These are phyloP conservation scores for Glaucidium brasilianum DNA, from an alignment of 2,113 vertebrate species.

Conservation along the genomic window DNA sequence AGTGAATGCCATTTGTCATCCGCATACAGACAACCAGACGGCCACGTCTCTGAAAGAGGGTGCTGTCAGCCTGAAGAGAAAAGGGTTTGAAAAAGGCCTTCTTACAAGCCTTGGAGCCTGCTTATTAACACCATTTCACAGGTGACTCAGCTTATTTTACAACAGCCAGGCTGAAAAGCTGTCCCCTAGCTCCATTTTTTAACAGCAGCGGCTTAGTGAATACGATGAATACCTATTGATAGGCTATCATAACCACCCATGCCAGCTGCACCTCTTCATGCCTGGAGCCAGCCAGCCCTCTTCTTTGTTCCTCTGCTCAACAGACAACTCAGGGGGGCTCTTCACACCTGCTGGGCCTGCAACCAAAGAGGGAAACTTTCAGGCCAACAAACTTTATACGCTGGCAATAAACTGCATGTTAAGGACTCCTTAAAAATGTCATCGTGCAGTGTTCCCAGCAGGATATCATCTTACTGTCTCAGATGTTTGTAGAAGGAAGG, in stretches of 20 bases:
- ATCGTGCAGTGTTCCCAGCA: background rate
- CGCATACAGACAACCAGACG: fast-evolving
- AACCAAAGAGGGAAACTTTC: background rate
- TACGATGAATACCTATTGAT: background rate
- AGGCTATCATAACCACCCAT: background rate
- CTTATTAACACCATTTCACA: background rate
- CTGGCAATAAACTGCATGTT: background rate
- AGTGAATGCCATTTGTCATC: background rate
- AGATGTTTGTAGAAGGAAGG: background rate
- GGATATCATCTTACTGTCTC: background rate
- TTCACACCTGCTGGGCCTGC: background rate
- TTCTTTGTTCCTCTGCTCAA: background rate
- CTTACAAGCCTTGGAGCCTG: background rate
- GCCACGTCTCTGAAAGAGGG: background rate
- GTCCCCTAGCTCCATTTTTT: background rate
- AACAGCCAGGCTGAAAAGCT: background rate
- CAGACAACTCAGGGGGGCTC: background rate
- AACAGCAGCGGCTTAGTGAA: conserved; percentile 20
- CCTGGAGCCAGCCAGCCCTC: background rate
- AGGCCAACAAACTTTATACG: background rate
- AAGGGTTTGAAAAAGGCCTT: background rate
- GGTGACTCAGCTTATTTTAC: background rate
- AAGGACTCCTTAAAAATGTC: background rate
- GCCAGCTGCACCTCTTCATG: background rate
- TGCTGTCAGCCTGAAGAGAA: background rate